Evolutionary conservation across 1,140 invertebrate genomes (phyloP), one percentile per base, ranked within the genome.

Genomic region (Megathymus violae): DNA sequence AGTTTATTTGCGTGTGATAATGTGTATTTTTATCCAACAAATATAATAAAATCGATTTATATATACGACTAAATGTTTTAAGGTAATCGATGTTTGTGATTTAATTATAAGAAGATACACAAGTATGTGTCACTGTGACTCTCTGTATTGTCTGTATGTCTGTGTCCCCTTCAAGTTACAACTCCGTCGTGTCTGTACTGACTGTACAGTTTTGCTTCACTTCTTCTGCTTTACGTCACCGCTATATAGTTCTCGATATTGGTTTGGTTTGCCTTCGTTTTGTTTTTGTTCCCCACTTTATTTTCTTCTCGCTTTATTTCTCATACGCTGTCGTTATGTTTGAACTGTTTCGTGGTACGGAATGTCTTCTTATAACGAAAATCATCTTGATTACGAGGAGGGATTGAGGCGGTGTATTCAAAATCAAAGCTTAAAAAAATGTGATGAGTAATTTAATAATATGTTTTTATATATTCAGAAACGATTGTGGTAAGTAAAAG

Each of bases 91-190:
- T 41, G 22, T 51, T 43, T 64, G 25, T 38, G 47, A 36, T 68
- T 69, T 74, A 62, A 71, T 71, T 78, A 76, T 82, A 79, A 78
- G 80, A 88, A 84, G 86, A 89, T 89, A 89, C 86, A 89, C 86
- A 89, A 89, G 86, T 89, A 87, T 80, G 80, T 77, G 69, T 78
- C 71, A 76, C 69, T 71, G 54, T 59, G 51, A 58, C 34, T 64
- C 68, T 76, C 62, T 68, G 68, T 71, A 50, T 71, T 64, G n/a
- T 76, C 66, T n/a, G n/a, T n/a, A n/a, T n/a, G n/a, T 64, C 67
- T 64, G 60, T 66, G 58, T 68, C 64, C 60, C 60, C 52, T 72
- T 65, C 62, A 34, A 44, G 44, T 56, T 67, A 61, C 56, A 56
- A 54, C 48, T 71, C 50, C 22, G 25, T 70, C 64, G 27, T 56